Percentiles rank a stretch among this genome's conserved stretches.
These are phyloP conservation scores for Leuctra nigra DNA, from an alignment of 2,888 invertebrate genomes.

Conservation along the genomic window DNA sequence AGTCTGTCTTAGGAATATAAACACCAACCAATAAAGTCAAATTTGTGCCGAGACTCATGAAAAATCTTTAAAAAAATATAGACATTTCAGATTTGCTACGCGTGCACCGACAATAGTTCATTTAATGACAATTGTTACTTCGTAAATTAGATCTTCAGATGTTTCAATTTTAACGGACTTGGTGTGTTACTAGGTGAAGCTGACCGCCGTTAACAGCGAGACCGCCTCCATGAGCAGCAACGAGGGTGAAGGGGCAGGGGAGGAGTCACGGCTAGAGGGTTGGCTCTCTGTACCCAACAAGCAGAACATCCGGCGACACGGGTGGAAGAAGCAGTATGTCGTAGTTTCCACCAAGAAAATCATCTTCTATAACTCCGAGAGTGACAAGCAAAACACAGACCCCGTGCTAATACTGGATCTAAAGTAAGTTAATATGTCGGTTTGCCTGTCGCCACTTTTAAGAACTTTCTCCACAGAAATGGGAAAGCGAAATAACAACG, in stretches of 20 bases:
- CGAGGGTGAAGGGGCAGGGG: slow-evolving; percentile 65
- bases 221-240: slow-evolving; percentile 88
- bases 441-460: no score
- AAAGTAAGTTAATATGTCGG: slow-evolving; percentile 75
- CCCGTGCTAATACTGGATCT: slow-evolving; percentile 93
- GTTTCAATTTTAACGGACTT: no score
- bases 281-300: slow-evolving; percentile 95
- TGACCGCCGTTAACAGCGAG: slow-evolving; percentile 73
- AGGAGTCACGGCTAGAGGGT: slow-evolving; percentile 72
- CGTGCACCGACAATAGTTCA: no score
- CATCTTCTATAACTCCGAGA: slow-evolving; percentile 93
- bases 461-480: no score
- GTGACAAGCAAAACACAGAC: slow-evolving; percentile 89
- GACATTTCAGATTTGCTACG: no score
- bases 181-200: slow-evolving; percentile 65
- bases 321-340: slow-evolving; percentile 96
- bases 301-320: slow-evolving; percentile 90
- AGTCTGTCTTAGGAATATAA: no score
- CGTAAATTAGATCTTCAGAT: no score
- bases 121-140: no score
- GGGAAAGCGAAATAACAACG: no score
- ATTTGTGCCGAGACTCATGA: no score
- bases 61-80: no score
- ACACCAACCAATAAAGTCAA: no score
- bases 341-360: slow-evolving; percentile 96